Evolutionary conservation across 2,113 vertebrate genomes (phyloP).

Genomic region (Peromyscus maniculatus): DNA sequence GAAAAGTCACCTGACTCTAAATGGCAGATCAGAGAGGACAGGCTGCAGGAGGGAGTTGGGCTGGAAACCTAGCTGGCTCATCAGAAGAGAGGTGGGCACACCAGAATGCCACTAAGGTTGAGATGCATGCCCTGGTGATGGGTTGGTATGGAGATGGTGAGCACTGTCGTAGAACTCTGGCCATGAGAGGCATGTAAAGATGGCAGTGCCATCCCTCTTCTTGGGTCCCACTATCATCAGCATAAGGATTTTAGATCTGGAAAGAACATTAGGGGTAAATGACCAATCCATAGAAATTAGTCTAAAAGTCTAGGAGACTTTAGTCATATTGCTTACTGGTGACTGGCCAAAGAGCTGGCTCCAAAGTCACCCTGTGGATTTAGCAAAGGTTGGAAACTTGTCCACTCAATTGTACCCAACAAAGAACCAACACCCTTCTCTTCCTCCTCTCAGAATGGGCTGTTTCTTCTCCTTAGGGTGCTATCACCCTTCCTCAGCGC

Average conservation of each 20-base stretch:
- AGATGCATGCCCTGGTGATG: not conserved
- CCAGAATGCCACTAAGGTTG: not conserved
- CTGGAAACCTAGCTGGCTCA: not conserved
- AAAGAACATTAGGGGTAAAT: not conserved
- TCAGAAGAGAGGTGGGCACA: not conserved
- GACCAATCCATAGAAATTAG: not conserved
- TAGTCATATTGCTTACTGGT: not conserved
- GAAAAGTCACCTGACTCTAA: not conserved
- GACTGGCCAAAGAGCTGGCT: not conserved
- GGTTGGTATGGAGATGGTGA: not conserved
- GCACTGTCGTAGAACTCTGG: not conserved
- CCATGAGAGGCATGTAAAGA: not conserved
- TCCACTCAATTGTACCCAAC: not conserved
- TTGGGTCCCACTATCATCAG: not conserved
- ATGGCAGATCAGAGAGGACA: not conserved
- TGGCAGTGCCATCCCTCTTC: too few species aligned
- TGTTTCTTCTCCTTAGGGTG: conserved; percentile 34
- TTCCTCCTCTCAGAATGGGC: not conserved
- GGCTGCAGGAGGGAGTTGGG: too few species aligned
- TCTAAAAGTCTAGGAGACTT: not conserved
- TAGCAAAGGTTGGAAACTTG: not conserved
- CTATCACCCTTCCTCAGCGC: not conserved
- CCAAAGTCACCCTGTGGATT: not conserved
- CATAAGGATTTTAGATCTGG: not conserved
- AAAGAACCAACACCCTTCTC: not conserved